These are phyloP conservation scores for Hoplodrina blanda DNA, from an alignment of 2,888 invertebrate genomes.

Conservation along the genomic window DNA sequence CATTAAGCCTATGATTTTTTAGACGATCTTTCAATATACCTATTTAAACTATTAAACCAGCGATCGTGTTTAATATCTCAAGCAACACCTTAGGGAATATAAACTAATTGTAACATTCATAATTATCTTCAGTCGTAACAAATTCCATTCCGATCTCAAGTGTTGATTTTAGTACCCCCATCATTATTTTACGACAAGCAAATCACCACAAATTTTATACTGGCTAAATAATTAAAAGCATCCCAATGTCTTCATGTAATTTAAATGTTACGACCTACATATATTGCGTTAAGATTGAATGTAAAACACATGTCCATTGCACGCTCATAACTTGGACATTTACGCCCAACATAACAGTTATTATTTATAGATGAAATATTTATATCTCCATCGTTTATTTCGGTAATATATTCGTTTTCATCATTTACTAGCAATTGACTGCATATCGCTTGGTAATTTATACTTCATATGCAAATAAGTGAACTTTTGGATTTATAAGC, in stretches of 20 bases:
- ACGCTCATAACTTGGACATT: slow-evolving; percentile 72
- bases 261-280: slow-evolving; percentile 53
- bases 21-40: no score
- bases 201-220: slow-evolving; percentile 52
- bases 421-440: slow-evolving; percentile 55
- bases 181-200: slow-evolving; percentile 54
- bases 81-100: neutral
- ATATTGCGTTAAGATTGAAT: slow-evolving; percentile 69
- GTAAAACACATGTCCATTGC: slow-evolving; percentile 67
- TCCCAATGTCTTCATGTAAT: slow-evolving; percentile 51
- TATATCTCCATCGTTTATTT: slow-evolving; percentile 61
- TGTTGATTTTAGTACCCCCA: slow-evolving; percentile 43
- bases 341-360: slow-evolving; percentile 67
- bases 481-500: slow-evolving; percentile 50
- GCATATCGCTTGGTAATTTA: slow-evolving; percentile 51
- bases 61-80: neutral
- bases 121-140: slow-evolving; percentile 14
- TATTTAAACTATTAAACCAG: neutral
- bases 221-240: slow-evolving; percentile 52
- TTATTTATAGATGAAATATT: slow-evolving; percentile 72
- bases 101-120: neutral
- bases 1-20: no score
- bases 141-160: slow-evolving; percentile 18
- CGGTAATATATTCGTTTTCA: slow-evolving; percentile 55
- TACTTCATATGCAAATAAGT: slow-evolving; percentile 55